A percentile compares a stretch with the other conserved stretches of the same genome.
These are phyloP conservation scores for Tillus elongatus DNA, from an alignment of 2,888 invertebrate species.

Conservation along the genomic window DNA sequence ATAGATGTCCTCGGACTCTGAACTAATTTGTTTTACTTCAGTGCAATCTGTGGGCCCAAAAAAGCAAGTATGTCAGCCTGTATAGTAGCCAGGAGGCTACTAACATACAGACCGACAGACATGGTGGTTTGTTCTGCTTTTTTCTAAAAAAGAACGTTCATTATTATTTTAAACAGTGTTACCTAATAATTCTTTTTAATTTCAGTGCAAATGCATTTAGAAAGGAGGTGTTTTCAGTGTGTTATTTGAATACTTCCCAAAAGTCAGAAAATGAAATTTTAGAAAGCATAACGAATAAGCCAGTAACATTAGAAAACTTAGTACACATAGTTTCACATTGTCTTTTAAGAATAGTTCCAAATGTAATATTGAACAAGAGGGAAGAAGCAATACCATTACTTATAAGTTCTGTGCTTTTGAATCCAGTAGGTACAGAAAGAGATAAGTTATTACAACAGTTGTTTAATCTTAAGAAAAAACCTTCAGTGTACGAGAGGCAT, in stretches of 20 bases:
- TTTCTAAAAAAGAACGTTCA: too few relatives aligned
- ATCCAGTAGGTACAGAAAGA: slow-evolving; percentile 48
- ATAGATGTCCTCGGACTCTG: too few relatives aligned
- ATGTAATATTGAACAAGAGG: slow-evolving; percentile 57
- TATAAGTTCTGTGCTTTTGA: slow-evolving; percentile 51
- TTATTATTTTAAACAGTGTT: too few relatives aligned
- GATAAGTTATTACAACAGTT: slow-evolving; percentile 57
- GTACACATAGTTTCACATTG: slow-evolving; percentile 48
- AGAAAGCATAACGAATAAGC: slow-evolving; percentile 37
- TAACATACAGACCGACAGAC: too few relatives aligned
- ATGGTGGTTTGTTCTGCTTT: too few relatives aligned
- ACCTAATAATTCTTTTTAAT: too few relatives aligned
- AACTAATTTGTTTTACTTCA: too few relatives aligned
- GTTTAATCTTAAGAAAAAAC: slow-evolving; percentile 63
- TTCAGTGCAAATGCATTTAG: slow-evolving; percentile 49
- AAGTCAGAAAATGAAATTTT: slow-evolving; percentile 34
- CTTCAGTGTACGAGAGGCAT: slow-evolving; percentile 55
- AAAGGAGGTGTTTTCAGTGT: slow-evolving; percentile 45
- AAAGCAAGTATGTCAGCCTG: too few relatives aligned
- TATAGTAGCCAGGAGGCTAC: too few relatives aligned
- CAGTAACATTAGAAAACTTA: slow-evolving; percentile 38
- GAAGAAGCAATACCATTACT: slow-evolving; percentile 61
- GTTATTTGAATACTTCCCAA: slow-evolving; percentile 40
- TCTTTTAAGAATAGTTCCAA: slow-evolving; percentile 56
- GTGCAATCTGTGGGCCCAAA: too few relatives aligned